These are phyloP conservation scores for Enteromius treurensis DNA, from an alignment of 2,797 vertebrate species.

Conservation along the genomic window DNA sequence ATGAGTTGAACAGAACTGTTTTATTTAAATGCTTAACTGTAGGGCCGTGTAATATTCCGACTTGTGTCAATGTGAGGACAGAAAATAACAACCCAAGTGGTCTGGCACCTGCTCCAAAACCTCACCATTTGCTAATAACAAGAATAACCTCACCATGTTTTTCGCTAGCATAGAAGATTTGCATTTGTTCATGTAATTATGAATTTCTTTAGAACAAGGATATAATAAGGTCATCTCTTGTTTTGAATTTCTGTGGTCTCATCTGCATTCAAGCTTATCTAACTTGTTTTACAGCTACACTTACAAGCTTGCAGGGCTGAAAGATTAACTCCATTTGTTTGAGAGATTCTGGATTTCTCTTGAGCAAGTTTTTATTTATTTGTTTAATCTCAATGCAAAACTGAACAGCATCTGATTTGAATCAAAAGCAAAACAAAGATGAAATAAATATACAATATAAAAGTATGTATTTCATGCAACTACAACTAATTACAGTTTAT, in stretches of 20 bases:
- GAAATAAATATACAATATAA: background rate
- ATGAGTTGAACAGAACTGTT: slow-evolving; percentile 28
- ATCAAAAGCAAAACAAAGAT: background rate
- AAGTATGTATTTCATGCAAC: background rate
- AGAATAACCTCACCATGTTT: slow-evolving; percentile 4
- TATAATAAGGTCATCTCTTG: background rate
- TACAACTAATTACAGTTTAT: background rate
- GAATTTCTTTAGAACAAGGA: background rate
- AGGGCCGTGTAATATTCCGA: background rate
- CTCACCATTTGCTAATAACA: slow-evolving; percentile 12
- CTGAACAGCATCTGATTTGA: background rate
- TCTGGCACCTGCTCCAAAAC: slow-evolving; percentile 23
- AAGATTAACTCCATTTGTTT: background rate
- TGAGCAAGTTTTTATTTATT: background rate
- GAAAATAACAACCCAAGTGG: slow-evolving; percentile 16
- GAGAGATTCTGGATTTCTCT: background rate
- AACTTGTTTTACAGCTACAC: background rate
- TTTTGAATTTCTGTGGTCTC: background rate
- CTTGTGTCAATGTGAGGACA: background rate
- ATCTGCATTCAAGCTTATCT: background rate
- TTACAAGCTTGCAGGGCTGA: background rate
- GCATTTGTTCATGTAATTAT: background rate
- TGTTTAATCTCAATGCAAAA: background rate
- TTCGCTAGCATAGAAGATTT: background rate
- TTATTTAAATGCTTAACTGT: background rate